Conservation (phyloP, 1,140 invertebrate species). For the Penaeus vannamei region DNA sequence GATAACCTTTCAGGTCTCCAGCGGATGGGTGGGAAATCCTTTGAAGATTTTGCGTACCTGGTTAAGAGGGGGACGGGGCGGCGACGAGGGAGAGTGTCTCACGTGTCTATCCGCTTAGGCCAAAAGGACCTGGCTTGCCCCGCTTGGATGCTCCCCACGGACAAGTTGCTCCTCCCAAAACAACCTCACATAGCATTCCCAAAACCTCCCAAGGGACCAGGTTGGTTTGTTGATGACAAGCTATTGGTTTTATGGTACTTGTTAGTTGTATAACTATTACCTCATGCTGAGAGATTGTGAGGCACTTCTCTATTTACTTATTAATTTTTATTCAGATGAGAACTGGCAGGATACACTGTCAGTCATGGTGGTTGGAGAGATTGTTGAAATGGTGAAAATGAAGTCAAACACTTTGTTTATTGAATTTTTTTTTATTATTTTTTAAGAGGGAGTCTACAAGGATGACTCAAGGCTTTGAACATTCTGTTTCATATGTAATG, state of each 20-base stretch:
- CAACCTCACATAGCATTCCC: constrained; percentile 87
- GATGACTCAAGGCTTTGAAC: too few species aligned
- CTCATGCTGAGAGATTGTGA: too few species aligned
- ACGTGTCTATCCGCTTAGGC: constrained; percentile 57
- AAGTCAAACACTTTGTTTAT: neutral
- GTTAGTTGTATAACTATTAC: constrained; percentile 18
- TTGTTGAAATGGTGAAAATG: too few species aligned
- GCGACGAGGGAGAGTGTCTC: constrained; percentile 58
- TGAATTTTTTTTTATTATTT: neutral
- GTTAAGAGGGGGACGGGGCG: constrained; percentile 62
- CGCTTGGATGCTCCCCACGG: constrained; percentile 87
- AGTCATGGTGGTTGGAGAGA: constrained; percentile 61
- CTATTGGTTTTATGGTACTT: constrained; percentile 24
- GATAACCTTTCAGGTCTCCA: constrained; percentile 61
- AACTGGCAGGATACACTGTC: neutral
- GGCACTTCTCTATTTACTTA: neutral
- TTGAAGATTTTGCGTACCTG: constrained; percentile 63
- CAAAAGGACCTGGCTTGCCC: constrained; percentile 71
- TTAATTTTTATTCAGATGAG: constrained; percentile 10
- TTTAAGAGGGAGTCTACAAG: constrained; percentile 37
- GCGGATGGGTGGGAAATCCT: constrained; percentile 63
- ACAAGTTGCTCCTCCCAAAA: constrained; percentile 81
- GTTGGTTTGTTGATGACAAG: constrained; percentile 70
- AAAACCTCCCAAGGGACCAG: constrained; percentile 87
- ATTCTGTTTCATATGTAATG: too few species aligned